Percentiles rank a stretch among this genome's conserved stretches.
Conservation (phyloP, 2,113 vertebrate species). For the Brachirus orientalis region DNA sequence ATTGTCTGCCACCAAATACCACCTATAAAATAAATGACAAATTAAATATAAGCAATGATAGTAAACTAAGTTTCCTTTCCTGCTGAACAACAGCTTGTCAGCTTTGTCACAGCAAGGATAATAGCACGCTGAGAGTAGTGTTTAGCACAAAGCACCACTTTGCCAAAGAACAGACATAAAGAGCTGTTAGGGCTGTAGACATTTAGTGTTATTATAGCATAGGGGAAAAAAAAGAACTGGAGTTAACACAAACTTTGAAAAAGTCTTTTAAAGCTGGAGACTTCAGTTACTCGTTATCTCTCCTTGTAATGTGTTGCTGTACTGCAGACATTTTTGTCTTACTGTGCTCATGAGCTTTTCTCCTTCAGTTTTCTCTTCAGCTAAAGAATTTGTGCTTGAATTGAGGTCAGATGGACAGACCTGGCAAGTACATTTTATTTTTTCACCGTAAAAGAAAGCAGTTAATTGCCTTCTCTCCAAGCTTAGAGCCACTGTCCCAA, state of each 20-base stretch:
- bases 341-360: constrained; percentile 3
- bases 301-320: no score
- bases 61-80: no score
- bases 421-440: constrained; percentile 28
- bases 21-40: no score
- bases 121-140: neutral
- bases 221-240: neutral
- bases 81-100: no score
- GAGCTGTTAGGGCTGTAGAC: no score
- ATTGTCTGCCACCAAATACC: no score
- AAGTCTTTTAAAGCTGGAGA: constrained; percentile 3
- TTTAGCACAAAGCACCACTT: neutral
- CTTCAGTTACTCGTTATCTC: constrained; percentile 9
- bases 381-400: constrained; percentile 8
- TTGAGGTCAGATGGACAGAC: constrained; percentile 30
- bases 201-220: neutral
- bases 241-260: constrained; percentile 6
- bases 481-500: constrained; percentile 6
- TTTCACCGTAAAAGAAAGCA: constrained; percentile 30
- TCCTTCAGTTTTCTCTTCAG: constrained; percentile 9
- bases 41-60: no score
- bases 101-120: no score
- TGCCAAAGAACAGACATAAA: neutral
- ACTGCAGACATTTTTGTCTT: neutral
- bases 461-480: constrained; percentile 16